Evolutionary conservation across 2,888 invertebrate genomes (phyloP).

Genomic region (Drosophila kanekoi): DNA sequence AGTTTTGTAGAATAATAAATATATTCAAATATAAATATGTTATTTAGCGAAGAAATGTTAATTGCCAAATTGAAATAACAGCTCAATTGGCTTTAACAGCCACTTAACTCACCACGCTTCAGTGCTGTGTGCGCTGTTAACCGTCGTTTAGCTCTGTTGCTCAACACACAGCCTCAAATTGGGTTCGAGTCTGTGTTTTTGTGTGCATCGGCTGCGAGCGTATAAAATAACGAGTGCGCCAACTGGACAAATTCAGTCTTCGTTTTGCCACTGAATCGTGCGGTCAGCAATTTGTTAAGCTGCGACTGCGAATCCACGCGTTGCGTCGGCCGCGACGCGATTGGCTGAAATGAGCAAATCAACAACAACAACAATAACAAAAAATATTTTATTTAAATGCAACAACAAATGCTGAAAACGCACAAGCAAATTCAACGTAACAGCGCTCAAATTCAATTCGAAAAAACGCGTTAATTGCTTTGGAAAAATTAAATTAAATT

Average conservation of each 20-base stretch:
- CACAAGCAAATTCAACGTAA: constrained; percentile 1
- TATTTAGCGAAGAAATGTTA: constrained; percentile 10
- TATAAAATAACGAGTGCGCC: constrained; percentile 78
- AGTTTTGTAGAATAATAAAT: not conserved
- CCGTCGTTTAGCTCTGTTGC: constrained; percentile 22
- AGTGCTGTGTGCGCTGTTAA: constrained; percentile 22
- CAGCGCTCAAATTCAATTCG: constrained; percentile 4
- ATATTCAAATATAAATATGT: not conserved
- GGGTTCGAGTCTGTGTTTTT: constrained; percentile 24
- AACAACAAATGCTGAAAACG: not conserved
- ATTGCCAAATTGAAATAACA: constrained; percentile 10
- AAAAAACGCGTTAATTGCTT: constrained; percentile 11
- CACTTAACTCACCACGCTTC: constrained; percentile 35
- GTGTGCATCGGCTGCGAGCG: constrained; percentile 25
- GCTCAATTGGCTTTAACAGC: constrained; percentile 1
- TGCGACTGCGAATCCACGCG: constrained; percentile 53
- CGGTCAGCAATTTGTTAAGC: constrained; percentile 66
- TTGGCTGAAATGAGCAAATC: constrained; percentile 60
- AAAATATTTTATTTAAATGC: constrained; percentile 7
- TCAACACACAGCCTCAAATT: constrained; percentile 2
- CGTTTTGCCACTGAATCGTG: constrained; percentile 80
- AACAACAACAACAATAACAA: constrained; percentile 2
- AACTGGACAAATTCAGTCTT: constrained; percentile 72
- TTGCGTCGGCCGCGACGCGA: constrained; percentile 63
- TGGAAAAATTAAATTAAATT: not conserved